Evolutionary conservation across 2,797 vertebrate genomes (phyloP).

Genomic region (Ciconia nigra): DNA sequence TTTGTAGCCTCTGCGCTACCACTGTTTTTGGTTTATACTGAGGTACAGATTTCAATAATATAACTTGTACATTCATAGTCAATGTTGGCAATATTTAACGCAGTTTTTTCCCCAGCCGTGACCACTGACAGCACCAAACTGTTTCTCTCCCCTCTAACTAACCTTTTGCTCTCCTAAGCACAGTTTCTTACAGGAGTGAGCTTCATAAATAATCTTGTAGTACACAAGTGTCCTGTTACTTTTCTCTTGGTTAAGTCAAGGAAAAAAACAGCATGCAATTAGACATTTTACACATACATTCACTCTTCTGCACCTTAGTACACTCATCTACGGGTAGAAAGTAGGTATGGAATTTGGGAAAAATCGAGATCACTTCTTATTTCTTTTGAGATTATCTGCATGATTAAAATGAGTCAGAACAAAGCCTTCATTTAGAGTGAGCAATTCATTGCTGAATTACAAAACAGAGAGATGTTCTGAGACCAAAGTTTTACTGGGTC

Average conservation of each 20-base stretch:
- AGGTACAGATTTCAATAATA: neutral
- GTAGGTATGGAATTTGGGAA: conserved; percentile 8
- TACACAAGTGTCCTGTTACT: neutral
- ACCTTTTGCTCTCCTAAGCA: neutral
- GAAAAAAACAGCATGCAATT: neutral
- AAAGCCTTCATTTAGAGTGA: conserved; percentile 23
- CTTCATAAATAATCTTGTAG: neutral
- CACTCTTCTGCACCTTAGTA: neutral
- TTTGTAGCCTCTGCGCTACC: neutral
- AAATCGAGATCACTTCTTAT: neutral
- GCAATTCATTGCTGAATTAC: neutral
- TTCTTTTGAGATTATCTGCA: conserved; percentile 19
- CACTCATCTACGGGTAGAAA: neutral
- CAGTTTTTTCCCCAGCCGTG: neutral
- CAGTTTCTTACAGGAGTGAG: neutral
- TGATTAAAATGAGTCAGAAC: conserved; percentile 16
- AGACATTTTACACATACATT: neutral
- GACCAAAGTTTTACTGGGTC: neutral
- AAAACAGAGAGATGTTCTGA: neutral
- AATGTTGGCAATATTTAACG: neutral
- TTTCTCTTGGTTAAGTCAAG: neutral
- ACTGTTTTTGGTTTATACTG: neutral
- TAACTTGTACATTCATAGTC: neutral
- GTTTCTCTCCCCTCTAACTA: neutral
- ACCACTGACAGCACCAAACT: neutral